Evolutionary conservation across 2,797 vertebrate genomes (phyloP).

Genomic region (Apogon talboti): DNA sequence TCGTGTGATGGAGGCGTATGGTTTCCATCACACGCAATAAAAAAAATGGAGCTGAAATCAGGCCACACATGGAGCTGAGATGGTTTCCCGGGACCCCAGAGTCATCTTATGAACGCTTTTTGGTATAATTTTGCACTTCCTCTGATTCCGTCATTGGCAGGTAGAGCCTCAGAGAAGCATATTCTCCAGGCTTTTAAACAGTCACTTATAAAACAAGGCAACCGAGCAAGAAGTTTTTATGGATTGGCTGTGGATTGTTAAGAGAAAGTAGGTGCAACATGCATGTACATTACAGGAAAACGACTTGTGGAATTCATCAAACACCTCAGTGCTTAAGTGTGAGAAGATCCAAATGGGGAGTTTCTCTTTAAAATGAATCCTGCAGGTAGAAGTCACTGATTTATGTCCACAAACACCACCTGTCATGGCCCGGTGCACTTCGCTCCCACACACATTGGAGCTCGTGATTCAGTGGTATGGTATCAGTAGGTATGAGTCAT

Average conservation of each 20-base stretch:
- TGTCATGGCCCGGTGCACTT: conserved; percentile 17
- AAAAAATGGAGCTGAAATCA: conserved; percentile 60
- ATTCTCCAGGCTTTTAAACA: conserved; percentile 44
- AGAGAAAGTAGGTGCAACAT: not conserved
- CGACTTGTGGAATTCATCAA: not conserved
- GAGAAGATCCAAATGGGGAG: not conserved
- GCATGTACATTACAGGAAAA: conserved; percentile 1
- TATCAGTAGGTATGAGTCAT: conserved; percentile 69
- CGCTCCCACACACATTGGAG: not conserved
- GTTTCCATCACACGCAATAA: conserved; percentile 75
- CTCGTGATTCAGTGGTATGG: conserved; percentile 42
- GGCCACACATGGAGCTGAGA: conserved; percentile 72
- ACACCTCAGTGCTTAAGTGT: not conserved
- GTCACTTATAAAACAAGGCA: conserved; percentile 26
- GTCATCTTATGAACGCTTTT: conserved; percentile 59
- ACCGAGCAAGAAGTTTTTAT: conserved; percentile 13
- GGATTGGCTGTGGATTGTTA: conserved; percentile 7
- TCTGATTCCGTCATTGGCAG: conserved; percentile 63
- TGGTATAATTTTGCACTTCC: conserved; percentile 54
- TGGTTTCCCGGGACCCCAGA: conserved; percentile 61
- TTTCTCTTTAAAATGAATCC: conserved; percentile 19
- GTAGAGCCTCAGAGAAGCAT: conserved; percentile 33
- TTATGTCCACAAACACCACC: conserved; percentile 35
- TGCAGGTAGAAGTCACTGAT: conserved; percentile 12
- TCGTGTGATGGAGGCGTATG: conserved; percentile 61